Percentiles rank a stretch among this genome's conserved stretches.
Evolutionary conservation across 30 jellyfish, hydroid and myxozoan genomes (phyloP).

Genomic region (Hydractinia symbiolongicarpus): DNA sequence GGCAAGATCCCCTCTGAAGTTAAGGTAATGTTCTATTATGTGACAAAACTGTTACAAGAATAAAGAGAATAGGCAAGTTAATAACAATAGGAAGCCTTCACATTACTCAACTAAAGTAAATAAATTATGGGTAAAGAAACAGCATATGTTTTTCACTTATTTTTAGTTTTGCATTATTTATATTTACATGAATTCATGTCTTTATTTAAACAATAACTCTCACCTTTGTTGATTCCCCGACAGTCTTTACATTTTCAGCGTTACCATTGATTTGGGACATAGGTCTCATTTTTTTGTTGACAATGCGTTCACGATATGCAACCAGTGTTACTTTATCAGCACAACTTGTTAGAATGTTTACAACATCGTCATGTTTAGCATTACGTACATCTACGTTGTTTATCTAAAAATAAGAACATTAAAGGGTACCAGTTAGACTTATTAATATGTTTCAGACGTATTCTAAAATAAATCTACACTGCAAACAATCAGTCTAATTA

Average conservation of each 20-base stretch:
- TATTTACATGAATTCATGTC: too few relatives aligned
- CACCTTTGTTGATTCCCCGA: constrained; percentile 46
- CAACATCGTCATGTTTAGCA: constrained; percentile 94
- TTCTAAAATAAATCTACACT: too few relatives aligned
- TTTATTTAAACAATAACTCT: not conserved
- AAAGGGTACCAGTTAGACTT: not conserved
- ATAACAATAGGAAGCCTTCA: too few relatives aligned
- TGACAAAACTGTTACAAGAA: too few relatives aligned
- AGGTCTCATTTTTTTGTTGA: constrained; percentile 92
- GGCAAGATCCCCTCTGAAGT: too few relatives aligned
- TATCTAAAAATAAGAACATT: constrained; percentile 39
- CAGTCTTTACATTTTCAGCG: constrained; percentile 19
- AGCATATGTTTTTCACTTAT: too few relatives aligned
- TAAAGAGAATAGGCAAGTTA: too few relatives aligned
- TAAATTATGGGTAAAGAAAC: too few relatives aligned
- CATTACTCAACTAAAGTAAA: too few relatives aligned
- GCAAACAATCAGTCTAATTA: too few relatives aligned
- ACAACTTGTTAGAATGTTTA: constrained; percentile 66
- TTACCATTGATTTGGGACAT: constrained; percentile 79
- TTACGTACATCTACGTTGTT: constrained; percentile 74
- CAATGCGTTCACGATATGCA: constrained; percentile 75
- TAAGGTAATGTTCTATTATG: too few relatives aligned
- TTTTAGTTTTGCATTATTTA: too few relatives aligned
- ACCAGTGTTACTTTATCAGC: constrained; percentile 73
- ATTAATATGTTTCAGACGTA: not conserved